These are phyloP conservation scores for Clarias laeviceps DNA, from an alignment of 2,797 vertebrate species.

Conservation along the genomic window DNA sequence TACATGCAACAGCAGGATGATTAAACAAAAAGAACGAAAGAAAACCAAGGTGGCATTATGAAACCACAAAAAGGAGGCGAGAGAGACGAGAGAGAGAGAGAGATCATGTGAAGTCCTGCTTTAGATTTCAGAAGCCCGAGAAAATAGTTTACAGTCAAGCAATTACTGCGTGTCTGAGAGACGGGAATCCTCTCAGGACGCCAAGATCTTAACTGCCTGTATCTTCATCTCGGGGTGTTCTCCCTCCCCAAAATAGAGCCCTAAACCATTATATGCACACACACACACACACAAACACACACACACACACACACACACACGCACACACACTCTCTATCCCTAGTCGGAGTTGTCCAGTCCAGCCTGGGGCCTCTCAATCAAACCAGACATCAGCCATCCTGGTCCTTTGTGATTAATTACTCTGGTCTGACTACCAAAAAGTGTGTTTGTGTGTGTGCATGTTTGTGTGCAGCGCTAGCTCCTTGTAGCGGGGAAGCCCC, in stretches of 20 bases:
- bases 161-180: conserved; percentile 41
- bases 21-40: neutral
- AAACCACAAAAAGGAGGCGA: conserved; percentile 13
- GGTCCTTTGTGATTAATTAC: conserved; percentile 64
- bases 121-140: conserved; percentile 10
- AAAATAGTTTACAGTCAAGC: conserved; percentile 31
- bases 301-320: conserved; percentile 27
- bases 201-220: conserved; percentile 30
- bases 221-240: conserved; percentile 28
- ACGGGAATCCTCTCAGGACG: conserved; percentile 30
- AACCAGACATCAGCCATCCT: conserved; percentile 50
- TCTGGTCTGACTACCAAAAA: conserved; percentile 53
- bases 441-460: conserved; percentile 19
- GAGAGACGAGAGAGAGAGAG: neutral
- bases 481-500: conserved; percentile 31
- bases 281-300: neutral
- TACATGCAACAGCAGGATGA: conserved; percentile 13
- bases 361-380: conserved; percentile 56
- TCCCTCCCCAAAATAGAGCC: conserved; percentile 44
- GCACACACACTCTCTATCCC: conserved; percentile 14
- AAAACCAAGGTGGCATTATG: conserved; percentile 4
- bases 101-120: conserved; percentile 22
- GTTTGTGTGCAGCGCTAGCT: conserved; percentile 5
- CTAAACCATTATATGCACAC: conserved; percentile 22
- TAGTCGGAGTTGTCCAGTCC: conserved; percentile 37